Conservation (phyloP, 2,797 vertebrate species). For the Otolemur crassicaudatus region DNA sequence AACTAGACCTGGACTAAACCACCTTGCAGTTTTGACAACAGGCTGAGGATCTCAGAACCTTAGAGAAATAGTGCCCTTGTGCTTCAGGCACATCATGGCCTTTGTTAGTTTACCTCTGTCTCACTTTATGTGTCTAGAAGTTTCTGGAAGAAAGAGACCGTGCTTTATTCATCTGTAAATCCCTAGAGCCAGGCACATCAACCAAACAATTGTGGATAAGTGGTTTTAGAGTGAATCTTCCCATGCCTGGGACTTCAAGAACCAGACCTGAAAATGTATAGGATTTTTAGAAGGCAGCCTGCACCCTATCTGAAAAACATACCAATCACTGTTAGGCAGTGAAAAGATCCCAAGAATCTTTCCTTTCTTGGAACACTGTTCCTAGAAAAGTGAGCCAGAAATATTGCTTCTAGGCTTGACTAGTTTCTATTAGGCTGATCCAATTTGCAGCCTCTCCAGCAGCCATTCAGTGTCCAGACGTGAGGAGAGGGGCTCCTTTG, state of each 20-base stretch:
- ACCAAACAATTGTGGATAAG: neutral
- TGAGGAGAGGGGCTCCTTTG: conserved; percentile 72
- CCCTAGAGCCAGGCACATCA: neutral
- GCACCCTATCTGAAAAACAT: neutral
- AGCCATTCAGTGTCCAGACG: conserved; percentile 78
- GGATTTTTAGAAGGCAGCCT: neutral
- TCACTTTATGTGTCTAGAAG: neutral
- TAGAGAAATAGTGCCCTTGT: too few relatives aligned
- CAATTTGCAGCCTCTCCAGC: conserved; percentile 82
- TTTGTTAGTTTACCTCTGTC: neutral
- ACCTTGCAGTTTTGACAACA: neutral
- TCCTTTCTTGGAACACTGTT: conserved; percentile 19
- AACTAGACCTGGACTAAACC: neutral
- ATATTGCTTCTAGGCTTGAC: conserved; percentile 85
- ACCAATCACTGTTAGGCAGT: neutral
- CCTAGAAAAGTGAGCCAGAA: conserved; percentile 70
- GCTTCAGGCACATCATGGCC: neutral
- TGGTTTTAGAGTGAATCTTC: neutral
- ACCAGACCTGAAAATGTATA: neutral
- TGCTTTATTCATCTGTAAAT: neutral
- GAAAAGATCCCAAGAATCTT: neutral
- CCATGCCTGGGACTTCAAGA: neutral
- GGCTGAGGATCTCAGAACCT: neutral
- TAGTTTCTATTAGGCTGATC: conserved; percentile 83
- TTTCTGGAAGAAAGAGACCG: neutral